Evolutionary conservation across 2,797 vertebrate genomes (phyloP), one percentile per base, ranked within the genome.

Genomic region (Lycodopsis pacificus): DNA sequence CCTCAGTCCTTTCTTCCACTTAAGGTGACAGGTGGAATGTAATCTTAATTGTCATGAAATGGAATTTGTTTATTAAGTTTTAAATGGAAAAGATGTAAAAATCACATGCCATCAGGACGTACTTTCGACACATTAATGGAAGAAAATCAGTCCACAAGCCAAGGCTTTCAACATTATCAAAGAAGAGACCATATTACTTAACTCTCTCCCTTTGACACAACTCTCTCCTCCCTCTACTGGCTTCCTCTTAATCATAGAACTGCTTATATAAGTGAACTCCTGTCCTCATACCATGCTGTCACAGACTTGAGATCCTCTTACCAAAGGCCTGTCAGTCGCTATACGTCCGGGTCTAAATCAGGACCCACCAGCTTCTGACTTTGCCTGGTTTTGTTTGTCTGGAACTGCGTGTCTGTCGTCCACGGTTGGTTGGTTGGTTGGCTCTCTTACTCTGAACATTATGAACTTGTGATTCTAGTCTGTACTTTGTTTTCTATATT

Each of bases 121-220:
- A 46, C 15, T 17, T 46, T 17, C 44, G 19, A 17, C 15, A 46
- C 15, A 19, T 17, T 14, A 44, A 44, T 15, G 14, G 42, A 44
- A 44, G 42, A 44, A 15, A 42, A 42, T 42, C 40, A 44, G 46
- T 19, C 46, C 46, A n/a, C 7, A 10, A 49, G 4, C 46, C 25
- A 30, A 58, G 36, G 64, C 80, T 73, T 77, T 81, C 59, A 74
- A 59, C 54, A 53, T 75, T 48, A 54, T 74, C 25, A 63, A 54
- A 53, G 54, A 68, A 62, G 20, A 65, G 67, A 74, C 42, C 30
- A 38, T 34, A 71, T 64, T 38, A 67, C 27, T 58, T 32, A 48
- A 49, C 48, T 49, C 19, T 20, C 9, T 49, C 15, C 5, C 14
- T 5, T 44, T 44, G 42, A 17, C 42, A 17, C 22, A 25, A 15